phyloP scores from a whole-genome alignment of 2,888 invertebrate species.

The Pseudococcus longispinus region DNA sequence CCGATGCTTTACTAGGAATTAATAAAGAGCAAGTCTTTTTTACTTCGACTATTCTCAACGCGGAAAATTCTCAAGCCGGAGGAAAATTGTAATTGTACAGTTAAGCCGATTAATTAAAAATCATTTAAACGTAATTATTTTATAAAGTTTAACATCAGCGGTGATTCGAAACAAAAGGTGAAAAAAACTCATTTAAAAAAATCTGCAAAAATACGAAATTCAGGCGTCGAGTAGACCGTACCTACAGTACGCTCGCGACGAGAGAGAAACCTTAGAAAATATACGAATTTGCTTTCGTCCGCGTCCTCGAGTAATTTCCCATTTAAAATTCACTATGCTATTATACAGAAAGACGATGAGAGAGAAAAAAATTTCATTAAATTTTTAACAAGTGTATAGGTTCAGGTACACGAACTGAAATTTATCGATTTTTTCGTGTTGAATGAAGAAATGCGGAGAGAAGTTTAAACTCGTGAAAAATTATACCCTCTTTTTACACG shows the following conservation, averaged over 20 bases:
- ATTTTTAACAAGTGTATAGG: neutral
- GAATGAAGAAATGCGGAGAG: neutral
- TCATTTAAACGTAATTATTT: neutral
- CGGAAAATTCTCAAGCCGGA: neutral
- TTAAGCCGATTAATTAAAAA: neutral
- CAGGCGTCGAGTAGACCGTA: neutral
- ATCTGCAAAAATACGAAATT: neutral
- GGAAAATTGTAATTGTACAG: neutral
- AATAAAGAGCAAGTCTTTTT: too few species aligned
- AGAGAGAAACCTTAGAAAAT: neutral
- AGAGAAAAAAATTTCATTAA: slow-evolving; percentile 5
- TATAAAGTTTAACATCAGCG: neutral
- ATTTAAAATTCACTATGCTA: neutral
- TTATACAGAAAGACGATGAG: neutral
- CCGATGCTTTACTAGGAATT: too few species aligned
- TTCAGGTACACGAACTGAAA: neutral
- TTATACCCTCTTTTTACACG: neutral
- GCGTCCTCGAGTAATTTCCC: neutral
- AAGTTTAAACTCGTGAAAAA: neutral
- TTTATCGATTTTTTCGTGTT: neutral
- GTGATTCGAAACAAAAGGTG: neutral
- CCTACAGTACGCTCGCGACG: too few species aligned
- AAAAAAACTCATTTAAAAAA: neutral
- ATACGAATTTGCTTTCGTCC: neutral
- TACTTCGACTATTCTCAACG: too few species aligned